phyloP scores from a whole-genome alignment of 2,888 invertebrate genomes.

The Phrixothrix hirtus region DNA sequence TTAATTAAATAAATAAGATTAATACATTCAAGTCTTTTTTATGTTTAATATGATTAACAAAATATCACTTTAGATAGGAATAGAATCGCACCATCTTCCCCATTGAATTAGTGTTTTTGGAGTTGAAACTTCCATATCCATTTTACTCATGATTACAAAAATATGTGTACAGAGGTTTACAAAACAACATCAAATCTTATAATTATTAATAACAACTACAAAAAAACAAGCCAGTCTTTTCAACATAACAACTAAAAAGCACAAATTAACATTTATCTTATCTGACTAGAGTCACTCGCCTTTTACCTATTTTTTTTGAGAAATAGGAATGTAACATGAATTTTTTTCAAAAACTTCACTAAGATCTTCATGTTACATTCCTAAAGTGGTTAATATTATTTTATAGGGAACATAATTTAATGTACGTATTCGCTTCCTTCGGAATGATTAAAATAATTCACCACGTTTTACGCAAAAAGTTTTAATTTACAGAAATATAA shows the following conservation, averaged over 20 bases:
- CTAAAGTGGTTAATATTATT: too few species aligned
- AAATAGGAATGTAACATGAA: too few species aligned
- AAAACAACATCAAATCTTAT: constrained; percentile 28
- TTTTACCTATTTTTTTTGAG: too few species aligned
- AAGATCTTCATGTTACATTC: too few species aligned
- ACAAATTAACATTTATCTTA: constrained; percentile 21
- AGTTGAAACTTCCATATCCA: constrained; percentile 3
- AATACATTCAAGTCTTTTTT: background rate
- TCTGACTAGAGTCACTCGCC: constrained; percentile 12
- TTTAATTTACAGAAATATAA: constrained; percentile 1
- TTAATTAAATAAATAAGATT: background rate
- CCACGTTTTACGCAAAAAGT: too few species aligned
- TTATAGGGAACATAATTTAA: too few species aligned
- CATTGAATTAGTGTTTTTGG: constrained; percentile 3
- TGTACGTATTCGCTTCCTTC: too few species aligned
- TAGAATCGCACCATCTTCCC: constrained; percentile 2
- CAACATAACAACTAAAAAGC: constrained; percentile 23
- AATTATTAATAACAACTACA: constrained; percentile 24
- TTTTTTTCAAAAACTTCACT: too few species aligned
- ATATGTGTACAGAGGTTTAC: constrained; percentile 16
- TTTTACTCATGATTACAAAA: constrained; percentile 17
- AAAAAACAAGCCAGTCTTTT: constrained; percentile 24
- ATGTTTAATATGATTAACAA: constrained; percentile 3
- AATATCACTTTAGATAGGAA: constrained; percentile 6
- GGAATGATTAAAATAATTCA: too few species aligned